Evolutionary conservation across 2,797 vertebrate species (phyloP).

Genomic region (Hyperoplus immaculatus): DNA sequence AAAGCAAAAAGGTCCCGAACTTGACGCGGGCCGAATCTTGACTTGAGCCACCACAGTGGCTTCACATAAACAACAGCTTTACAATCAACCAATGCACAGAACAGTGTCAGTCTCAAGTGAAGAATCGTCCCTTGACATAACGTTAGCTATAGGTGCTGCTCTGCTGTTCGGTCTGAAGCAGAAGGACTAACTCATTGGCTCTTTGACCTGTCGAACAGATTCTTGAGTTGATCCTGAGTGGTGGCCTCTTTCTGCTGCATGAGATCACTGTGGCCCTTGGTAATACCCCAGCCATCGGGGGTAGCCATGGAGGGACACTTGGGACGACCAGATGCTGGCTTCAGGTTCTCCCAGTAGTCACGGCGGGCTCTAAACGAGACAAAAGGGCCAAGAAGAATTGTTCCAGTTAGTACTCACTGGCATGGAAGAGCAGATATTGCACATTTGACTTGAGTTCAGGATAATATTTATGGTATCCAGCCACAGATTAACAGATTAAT

Average conservation of each 20-base stretch:
- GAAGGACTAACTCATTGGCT: slow-evolving; percentile 62
- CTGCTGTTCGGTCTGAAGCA: slow-evolving; percentile 9
- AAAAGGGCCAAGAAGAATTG: neutral
- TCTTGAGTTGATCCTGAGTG: slow-evolving; percentile 89
- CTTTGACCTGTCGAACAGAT: slow-evolving; percentile 89
- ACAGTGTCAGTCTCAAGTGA: slow-evolving; percentile 41
- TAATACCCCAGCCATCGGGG: slow-evolving; percentile 94
- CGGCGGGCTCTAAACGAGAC: slow-evolving; percentile 89
- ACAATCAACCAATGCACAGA: slow-evolving; percentile 39
- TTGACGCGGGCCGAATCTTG: slow-evolving; percentile 30
- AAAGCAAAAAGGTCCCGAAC: slow-evolving; percentile 58
- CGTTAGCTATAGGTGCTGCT: slow-evolving; percentile 14
- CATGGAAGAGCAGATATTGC: neutral
- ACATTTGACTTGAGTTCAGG: neutral
- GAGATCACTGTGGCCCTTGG: slow-evolving; percentile 91
- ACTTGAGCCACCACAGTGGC: slow-evolving; percentile 33
- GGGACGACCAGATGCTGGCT: slow-evolving; percentile 93
- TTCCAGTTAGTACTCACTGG: neutral
- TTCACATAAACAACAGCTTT: slow-evolving; percentile 31
- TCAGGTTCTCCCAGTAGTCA: slow-evolving; percentile 95
- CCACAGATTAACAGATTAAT: neutral
- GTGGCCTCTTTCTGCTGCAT: slow-evolving; percentile 98
- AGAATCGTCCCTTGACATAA: slow-evolving; percentile 22
- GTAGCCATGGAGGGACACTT: slow-evolving; percentile 90
- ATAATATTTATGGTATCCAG: neutral